Evolutionary conservation across 2,888 invertebrate species (phyloP).

Genomic region (Limnephilus lunatus): DNA sequence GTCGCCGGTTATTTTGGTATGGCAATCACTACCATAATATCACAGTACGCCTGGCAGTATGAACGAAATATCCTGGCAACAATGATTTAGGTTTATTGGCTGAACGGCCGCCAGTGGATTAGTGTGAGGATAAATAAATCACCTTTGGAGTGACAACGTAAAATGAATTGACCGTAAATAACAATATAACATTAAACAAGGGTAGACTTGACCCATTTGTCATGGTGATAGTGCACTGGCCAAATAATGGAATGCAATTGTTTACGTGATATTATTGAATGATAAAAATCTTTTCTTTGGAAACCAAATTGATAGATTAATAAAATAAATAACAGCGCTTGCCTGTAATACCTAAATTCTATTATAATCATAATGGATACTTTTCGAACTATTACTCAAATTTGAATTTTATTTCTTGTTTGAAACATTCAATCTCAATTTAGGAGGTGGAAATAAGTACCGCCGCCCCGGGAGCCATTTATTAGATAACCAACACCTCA

Average conservation of each 20-base stretch:
- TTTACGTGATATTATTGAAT: neutral
- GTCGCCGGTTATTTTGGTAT: conserved; percentile 4
- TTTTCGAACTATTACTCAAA: no score
- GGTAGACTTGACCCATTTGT: neutral
- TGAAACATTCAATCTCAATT: no score
- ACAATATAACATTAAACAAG: neutral
- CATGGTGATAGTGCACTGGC: neutral
- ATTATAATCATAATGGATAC: no score
- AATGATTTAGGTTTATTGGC: conserved; percentile 54
- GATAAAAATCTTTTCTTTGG: no score
- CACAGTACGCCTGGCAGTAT: conserved; percentile 40
- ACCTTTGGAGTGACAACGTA: conserved; percentile 5
- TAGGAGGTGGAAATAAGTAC: no score
- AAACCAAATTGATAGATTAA: no score
- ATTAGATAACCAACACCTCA: no score
- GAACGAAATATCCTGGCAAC: conserved; percentile 54
- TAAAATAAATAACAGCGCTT: no score
- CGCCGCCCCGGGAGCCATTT: no score
- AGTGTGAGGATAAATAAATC: conserved; percentile 27
- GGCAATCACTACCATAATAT: conserved; percentile 39
- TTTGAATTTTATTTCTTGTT: no score
- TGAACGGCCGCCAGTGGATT: conserved; percentile 18
- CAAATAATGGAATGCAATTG: neutral
- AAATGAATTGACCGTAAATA: conserved; percentile 25
- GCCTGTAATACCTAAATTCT: no score